These are phyloP conservation scores for Drosophila cognata DNA, from an alignment of 2,888 invertebrate species.

Conservation along the genomic window DNA sequence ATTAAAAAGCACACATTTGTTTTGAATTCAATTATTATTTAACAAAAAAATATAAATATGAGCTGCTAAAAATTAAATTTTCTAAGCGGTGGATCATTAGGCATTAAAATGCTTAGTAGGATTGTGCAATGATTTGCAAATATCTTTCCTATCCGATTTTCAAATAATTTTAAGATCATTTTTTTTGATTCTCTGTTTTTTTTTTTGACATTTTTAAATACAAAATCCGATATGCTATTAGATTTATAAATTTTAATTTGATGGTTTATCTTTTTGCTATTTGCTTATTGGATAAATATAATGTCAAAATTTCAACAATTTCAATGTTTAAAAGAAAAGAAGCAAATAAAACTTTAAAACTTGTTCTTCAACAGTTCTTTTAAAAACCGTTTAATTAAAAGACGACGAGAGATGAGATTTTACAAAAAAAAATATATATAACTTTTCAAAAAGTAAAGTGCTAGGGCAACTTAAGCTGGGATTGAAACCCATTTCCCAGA, in stretches of 20 bases:
- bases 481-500: not conserved
- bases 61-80: too few relatives aligned
- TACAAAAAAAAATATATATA: not conserved
- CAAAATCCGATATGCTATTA: not conserved
- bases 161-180: not conserved
- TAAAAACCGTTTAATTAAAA: not conserved
- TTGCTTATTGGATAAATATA: not conserved
- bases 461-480: not conserved
- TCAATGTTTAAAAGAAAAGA: not conserved
- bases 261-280: not conserved
- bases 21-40: constrained; percentile 15
- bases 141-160: not conserved
- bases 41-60: constrained; percentile 1
- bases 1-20: constrained; percentile 5
- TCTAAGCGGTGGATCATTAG: too few relatives aligned
- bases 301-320: not conserved
- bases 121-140: too few relatives aligned
- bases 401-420: too few relatives aligned
- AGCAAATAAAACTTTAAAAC: not conserved
- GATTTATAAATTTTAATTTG: not conserved
- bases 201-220: not conserved
- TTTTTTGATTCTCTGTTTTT: too few relatives aligned
- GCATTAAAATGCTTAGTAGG: too few relatives aligned
- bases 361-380: not conserved
- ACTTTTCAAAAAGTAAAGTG: not conserved